Evolutionary conservation across 2,888 invertebrate genomes (phyloP).

Genomic region (Syrista parreyssii): DNA sequence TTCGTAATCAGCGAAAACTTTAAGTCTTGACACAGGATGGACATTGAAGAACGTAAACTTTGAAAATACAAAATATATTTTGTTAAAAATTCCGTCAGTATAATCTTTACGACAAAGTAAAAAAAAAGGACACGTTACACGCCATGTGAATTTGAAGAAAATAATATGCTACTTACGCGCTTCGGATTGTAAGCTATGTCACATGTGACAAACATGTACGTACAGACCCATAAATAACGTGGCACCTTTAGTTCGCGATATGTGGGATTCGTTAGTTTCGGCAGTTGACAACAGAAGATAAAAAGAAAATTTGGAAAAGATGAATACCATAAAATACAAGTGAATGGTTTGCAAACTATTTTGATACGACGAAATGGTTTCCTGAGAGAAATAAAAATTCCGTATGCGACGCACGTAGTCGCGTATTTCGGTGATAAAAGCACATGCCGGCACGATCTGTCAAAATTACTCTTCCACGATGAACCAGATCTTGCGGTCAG

Average conservation of each 20-base stretch:
- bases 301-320: neutral
- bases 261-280: too few relatives aligned
- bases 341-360: neutral
- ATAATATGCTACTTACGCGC: neutral
- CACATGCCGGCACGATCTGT: slow-evolving; percentile 32
- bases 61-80: too few relatives aligned
- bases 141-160: neutral
- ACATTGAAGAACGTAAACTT: neutral
- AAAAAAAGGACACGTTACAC: too few relatives aligned
- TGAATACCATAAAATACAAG: neutral
- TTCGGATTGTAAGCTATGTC: neutral
- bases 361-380: neutral
- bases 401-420: neutral
- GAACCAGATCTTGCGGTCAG: neutral
- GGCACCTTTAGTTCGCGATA: neutral
- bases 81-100: neutral
- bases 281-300: neutral
- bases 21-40: neutral
- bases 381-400: neutral
- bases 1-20: neutral
- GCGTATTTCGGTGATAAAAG: slow-evolving; percentile 1
- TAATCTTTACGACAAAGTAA: neutral
- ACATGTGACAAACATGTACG: neutral
- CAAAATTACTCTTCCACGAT: slow-evolving; percentile 23
- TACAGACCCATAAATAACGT: neutral